A percentile compares a stretch with the other conserved stretches of the same genome.
phyloP scores from a whole-genome alignment of 2,888 invertebrate genomes.

The Eulithis prunata region DNA sequence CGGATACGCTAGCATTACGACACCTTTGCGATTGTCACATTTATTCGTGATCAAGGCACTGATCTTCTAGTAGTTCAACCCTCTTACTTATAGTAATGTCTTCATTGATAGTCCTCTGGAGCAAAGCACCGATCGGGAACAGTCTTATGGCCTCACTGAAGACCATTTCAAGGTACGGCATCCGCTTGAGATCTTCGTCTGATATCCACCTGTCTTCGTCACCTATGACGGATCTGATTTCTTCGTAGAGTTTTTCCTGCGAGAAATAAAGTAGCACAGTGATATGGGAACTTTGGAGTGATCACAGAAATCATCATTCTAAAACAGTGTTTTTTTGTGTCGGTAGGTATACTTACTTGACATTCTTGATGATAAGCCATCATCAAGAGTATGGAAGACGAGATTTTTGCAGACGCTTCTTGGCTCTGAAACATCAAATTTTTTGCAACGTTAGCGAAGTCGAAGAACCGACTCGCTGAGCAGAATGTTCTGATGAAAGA shows the following conservation, averaged over 20 bases:
- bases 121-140: slow-evolving; percentile 68
- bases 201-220: slow-evolving; percentile 56
- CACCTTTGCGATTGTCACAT: no score
- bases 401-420: slow-evolving; percentile 72
- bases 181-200: slow-evolving; percentile 62
- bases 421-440: slow-evolving; percentile 64
- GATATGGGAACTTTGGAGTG: no score
- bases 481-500: not conserved
- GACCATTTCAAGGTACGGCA: slow-evolving; percentile 73
- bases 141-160: slow-evolving; percentile 70
- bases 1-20: no score
- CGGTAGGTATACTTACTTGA: slow-evolving; percentile 57
- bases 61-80: not conserved
- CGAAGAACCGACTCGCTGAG: no score
- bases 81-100: slow-evolving; percentile 65
- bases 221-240: slow-evolving; percentile 61
- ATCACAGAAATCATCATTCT: no score
- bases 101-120: slow-evolving; percentile 66
- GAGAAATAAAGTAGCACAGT: no score
- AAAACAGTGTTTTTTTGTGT: not conserved
- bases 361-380: slow-evolving; percentile 71
- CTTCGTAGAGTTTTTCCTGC: slow-evolving; percentile 66
- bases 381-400: slow-evolving; percentile 67
- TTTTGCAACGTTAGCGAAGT: no score
- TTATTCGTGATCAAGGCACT: no score